These are phyloP conservation scores for Mechanitis messenoides DNA, from an alignment of 2,888 invertebrate genomes.

Conservation along the genomic window DNA sequence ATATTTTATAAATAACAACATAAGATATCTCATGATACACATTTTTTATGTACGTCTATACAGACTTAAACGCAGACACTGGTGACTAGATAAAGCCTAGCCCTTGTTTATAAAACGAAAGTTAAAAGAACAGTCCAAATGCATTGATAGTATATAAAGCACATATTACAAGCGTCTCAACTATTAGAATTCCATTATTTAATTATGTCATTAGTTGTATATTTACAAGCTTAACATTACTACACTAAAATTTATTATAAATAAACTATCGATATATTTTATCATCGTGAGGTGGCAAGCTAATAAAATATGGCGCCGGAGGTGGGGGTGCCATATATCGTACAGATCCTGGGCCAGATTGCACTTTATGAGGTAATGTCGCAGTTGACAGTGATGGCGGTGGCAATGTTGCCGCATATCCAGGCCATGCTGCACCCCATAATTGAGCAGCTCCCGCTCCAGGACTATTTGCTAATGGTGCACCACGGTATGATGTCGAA, in stretches of 20 bases:
- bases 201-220: slow-evolving; percentile 23
- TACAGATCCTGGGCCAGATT: slow-evolving; percentile 70
- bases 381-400: slow-evolving; percentile 78
- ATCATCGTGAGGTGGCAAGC: slow-evolving; percentile 78
- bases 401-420: slow-evolving; percentile 78
- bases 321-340: slow-evolving; percentile 78
- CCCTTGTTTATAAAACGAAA: slow-evolving; percentile 26
- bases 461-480: slow-evolving; percentile 80
- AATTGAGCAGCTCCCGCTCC: slow-evolving; percentile 79
- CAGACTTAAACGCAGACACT: slow-evolving; percentile 34
- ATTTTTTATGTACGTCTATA: not conserved
- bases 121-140: slow-evolving; percentile 14
- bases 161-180: slow-evolving; percentile 30
- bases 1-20: slow-evolving; percentile 2
- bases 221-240: slow-evolving; percentile 25
- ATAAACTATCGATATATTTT: slow-evolving; percentile 78
- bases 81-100: slow-evolving; percentile 51
- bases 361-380: slow-evolving; percentile 81
- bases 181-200: slow-evolving; percentile 19
- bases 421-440: slow-evolving; percentile 73
- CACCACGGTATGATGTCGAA: slow-evolving; percentile 80
- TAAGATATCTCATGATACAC: not conserved
- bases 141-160: slow-evolving; percentile 23
- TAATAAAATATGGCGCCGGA: slow-evolving; percentile 80
- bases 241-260: slow-evolving; percentile 15